Base-by-base conservation (phyloP, 2,888 invertebrate species). In the Scaptomyza parva region DNA sequence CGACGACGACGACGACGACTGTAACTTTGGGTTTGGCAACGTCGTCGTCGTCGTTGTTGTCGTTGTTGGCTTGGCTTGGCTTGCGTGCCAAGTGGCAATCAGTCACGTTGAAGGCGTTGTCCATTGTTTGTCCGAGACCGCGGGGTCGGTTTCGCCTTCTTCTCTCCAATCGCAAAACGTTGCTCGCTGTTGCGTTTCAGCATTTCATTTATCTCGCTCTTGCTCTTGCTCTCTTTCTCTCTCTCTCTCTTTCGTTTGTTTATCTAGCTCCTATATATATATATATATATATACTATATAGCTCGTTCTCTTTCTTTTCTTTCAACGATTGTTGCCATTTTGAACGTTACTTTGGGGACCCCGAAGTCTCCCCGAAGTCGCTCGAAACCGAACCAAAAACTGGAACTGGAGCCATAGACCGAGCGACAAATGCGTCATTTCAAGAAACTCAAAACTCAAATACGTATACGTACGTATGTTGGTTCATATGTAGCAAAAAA, bases 31-130 rank as follows among this genome's bases (percentile, higher is more conserved):
- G 40, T 40, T 60, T 60, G 51, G 57, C 54, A 57, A 59, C 41
- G 37, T 54, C 26, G 47, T 44, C 52, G 39, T 37, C 43, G 37
- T n/a, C 22, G 41, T 28, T 14, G 44, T 24, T 17, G 50, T 35
- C 18, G 43, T 57, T 33, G 45, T 44, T 44, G 26, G 47, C 20
- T 47, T 48, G 48, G 48, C 35, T 64, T 57, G 78, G 78, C 64
- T 88, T 84, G 88, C 88, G 89, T 88, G 88, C 88, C 81, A 82
- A 75, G 72, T 79, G 80, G 88, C 82, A 85, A 84, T 89, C 86
- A 81, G 83, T 81, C 83, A 73, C 76, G 66, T 86, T 82, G 73
- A 83, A 81, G 80, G 80, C 80, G 83, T 86, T 83, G 76, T 83
- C 79, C 78, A 71, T 74, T 68, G 53, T 73, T 74, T 60, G 67